A percentile compares a stretch with the other conserved stretches of the same genome.
phyloP scores from a whole-genome alignment of 2,888 invertebrate genomes.

The Himalopsyche japonica region DNA sequence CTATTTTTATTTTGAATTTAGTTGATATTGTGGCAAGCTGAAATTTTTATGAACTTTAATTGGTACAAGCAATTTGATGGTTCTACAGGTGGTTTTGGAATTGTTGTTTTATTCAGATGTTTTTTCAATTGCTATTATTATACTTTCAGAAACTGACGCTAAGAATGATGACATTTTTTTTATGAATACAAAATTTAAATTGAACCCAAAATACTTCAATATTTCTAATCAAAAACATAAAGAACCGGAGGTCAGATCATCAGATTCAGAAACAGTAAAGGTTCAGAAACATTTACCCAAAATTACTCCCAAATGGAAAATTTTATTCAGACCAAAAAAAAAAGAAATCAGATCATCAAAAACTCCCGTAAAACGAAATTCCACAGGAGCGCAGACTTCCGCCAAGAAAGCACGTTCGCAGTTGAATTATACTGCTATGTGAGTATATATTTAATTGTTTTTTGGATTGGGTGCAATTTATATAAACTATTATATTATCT shows the following conservation, averaged over 20 bases:
- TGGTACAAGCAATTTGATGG: no score
- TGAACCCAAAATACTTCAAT: background rate
- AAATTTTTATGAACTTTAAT: no score
- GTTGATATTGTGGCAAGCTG: no score
- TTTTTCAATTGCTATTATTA: background rate
- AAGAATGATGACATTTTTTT: background rate
- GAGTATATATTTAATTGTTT: background rate
- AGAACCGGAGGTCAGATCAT: background rate
- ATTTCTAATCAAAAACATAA: background rate
- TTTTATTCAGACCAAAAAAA: background rate
- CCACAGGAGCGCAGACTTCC: background rate
- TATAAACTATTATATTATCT: no score
- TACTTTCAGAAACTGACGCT: background rate
- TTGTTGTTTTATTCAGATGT: no score
- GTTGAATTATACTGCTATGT: background rate
- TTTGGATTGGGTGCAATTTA: no score
- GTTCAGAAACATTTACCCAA: background rate
- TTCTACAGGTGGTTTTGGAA: no score
- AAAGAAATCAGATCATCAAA: no score
- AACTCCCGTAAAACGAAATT: background rate
- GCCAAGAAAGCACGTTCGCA: background rate
- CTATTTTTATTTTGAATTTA: no score
- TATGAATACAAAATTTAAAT: background rate
- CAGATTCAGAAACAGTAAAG: background rate
- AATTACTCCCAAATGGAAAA: background rate